These are phyloP conservation scores for Crocodylus rhombifer DNA, from an alignment of 2,797 vertebrate genomes.

Conservation along the genomic window DNA sequence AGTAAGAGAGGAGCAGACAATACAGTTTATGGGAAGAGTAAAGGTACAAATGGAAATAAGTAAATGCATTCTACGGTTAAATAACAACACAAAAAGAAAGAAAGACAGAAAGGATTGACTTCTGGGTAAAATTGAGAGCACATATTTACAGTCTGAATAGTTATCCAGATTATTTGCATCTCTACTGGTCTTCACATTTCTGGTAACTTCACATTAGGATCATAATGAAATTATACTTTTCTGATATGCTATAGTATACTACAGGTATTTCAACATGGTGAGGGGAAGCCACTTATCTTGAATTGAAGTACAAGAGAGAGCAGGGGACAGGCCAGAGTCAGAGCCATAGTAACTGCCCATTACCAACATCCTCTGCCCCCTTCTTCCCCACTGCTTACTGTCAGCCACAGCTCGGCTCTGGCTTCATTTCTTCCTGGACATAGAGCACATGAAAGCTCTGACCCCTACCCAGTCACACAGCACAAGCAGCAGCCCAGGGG, in stretches of 20 bases:
- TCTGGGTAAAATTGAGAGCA: background rate
- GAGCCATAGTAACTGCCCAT: too few species aligned
- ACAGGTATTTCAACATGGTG: background rate
- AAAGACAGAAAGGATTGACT: background rate
- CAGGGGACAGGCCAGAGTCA: too few species aligned
- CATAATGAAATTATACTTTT: background rate
- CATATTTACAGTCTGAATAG: background rate
- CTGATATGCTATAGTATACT: accelerated
- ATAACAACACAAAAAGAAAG: background rate
- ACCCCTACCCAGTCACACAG: too few species aligned
- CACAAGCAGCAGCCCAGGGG: too few species aligned
- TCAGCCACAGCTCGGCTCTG: too few species aligned
- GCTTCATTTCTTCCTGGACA: too few species aligned
- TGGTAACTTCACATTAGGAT: background rate
- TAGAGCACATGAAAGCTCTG: too few species aligned
- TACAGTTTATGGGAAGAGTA: background rate
- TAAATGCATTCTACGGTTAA: background rate
- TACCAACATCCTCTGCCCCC: too few species aligned
- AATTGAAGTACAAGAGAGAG: too few species aligned
- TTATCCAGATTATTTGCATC: background rate
- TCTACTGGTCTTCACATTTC: background rate
- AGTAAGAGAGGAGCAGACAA: background rate
- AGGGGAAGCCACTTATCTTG: too few species aligned
- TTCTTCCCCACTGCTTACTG: too few species aligned
- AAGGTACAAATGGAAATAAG: background rate